Base-by-base conservation (phyloP, 2,113 vertebrate species). In the Syngnathus typhle region DNA sequence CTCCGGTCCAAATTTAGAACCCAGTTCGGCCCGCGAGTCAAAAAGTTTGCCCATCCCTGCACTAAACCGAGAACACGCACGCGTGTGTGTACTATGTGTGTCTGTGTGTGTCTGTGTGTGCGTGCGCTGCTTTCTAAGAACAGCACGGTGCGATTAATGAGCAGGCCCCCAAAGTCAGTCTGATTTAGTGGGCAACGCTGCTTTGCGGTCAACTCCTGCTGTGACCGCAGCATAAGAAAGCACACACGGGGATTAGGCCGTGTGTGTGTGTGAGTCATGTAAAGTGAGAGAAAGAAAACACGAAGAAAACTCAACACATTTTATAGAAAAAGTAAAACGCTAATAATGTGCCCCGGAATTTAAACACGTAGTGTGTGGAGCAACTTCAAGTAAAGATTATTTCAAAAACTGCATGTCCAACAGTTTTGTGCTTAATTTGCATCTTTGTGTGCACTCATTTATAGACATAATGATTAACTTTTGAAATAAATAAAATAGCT, bases 111-210 rank as follows among this genome's bases (percentile, higher is more conserved):
- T 3, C 4, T 44, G 76, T 44, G 39, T 59, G 68, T n/a, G 43
- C 41, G 4, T 70, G 64, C 59, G 37, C 55, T 55, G 59, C 60
- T 62, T 51, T 65, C 46, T 44, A 47, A 43, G 43, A 64, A 64
- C 56, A 15, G 64, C 41, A 69, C 12, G 44, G 55, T 66, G 64
- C 77, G 81, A 79, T 81, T 79, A 81, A 80, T 68, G 74, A 77
- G 78, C 66, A 52, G 23, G 47, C 58, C 18, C 4, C 65, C 65
- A 68, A 68, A 37, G 62, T 74, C 67, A 54, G 73, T 73, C 70
- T 84, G 81, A 82, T 80, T 83, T 80, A 76, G 64, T 69, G 74
- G 44, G 72, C 39, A 76, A 73, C 71, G 78, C 69, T 58, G 73
- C 59, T 67, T 68, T 74, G 73, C 67, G 73, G 81, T 78, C 75